A percentile compares a stretch with the other conserved stretches of the same genome.
These are phyloP conservation scores for Monopis laevigella DNA, from an alignment of 2,888 invertebrate species.

Conservation along the genomic window DNA sequence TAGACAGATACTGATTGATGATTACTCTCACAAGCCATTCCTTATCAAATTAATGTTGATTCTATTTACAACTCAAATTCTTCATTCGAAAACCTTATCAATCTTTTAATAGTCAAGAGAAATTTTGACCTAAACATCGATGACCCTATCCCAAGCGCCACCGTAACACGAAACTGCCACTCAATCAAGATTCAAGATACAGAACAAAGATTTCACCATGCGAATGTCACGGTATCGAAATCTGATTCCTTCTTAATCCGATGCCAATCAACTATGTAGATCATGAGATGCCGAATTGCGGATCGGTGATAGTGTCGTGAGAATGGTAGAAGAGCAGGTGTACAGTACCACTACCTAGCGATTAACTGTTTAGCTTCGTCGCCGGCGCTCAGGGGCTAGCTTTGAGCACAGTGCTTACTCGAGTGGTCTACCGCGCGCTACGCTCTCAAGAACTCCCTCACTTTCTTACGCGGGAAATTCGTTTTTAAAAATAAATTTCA, in stretches of 20 bases:
- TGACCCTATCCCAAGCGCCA: conserved; percentile 20
- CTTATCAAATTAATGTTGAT: no score
- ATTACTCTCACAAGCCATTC: no score
- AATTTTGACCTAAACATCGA: conserved; percentile 37
- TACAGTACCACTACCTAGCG: conserved; percentile 51
- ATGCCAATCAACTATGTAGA: conserved; percentile 61
- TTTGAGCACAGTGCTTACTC: conserved; percentile 52
- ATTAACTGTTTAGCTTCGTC: background rate
- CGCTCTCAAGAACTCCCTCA: no score
- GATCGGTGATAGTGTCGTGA: conserved; percentile 53
- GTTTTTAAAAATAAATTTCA: no score
- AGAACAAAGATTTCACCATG: conserved; percentile 41
- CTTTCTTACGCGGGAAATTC: no score
- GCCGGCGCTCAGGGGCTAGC: no score
- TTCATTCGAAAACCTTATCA: conserved; percentile 5
- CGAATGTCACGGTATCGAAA: conserved; percentile 52
- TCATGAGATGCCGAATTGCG: conserved; percentile 40
- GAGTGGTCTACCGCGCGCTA: conserved; percentile 39
- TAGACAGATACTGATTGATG: no score
- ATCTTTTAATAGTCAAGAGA: conserved; percentile 19
- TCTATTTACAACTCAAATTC: conserved; percentile 6
- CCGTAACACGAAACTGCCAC: conserved; percentile 37
- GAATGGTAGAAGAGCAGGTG: conserved; percentile 64
- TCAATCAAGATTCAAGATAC: conserved; percentile 43
- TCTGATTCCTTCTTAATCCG: conserved; percentile 53